Conservation (phyloP, 92 coral and sea anemone genomes). For the Heliopora coerulea region DNA sequence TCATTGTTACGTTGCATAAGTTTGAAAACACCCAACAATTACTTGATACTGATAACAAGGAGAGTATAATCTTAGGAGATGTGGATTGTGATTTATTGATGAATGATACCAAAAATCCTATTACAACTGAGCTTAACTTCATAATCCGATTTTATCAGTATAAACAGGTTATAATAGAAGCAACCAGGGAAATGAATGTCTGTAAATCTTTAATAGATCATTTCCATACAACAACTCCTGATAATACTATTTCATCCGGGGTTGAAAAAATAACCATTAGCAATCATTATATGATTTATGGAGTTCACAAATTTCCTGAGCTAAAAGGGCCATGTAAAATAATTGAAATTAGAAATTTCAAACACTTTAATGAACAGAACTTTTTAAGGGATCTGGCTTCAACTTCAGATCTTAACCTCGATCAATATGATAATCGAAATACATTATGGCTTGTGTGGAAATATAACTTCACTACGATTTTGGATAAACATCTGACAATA, state of each 20-base stretch:
- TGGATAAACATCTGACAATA: neutral
- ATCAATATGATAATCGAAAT: too few species aligned
- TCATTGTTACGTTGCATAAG: neutral
- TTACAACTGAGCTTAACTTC: neutral
- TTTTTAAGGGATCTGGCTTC: neutral
- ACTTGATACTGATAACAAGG: neutral
- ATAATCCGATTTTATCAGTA: neutral
- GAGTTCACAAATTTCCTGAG: too few species aligned
- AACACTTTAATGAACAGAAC: constrained; percentile 9
- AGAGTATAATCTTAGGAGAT: constrained; percentile 16
- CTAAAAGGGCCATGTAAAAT: neutral
- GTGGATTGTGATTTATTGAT: neutral
- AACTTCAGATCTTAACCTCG: too few species aligned
- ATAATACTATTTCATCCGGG: constrained; percentile 1
- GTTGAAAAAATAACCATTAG: constrained; percentile 19
- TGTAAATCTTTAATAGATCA: neutral
- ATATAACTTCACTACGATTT: too few species aligned
- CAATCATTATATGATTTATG: neutral
- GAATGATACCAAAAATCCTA: neutral
- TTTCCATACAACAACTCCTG: neutral
- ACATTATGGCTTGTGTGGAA: too few species aligned
- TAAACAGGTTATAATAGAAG: neutral
- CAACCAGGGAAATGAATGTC: neutral
- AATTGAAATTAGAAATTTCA: constrained; percentile 3
- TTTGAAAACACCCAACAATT: neutral